These are phyloP conservation scores for Drosophila sechellia DNA, from an alignment of 1,140 invertebrate genomes.

Conservation along the genomic window DNA sequence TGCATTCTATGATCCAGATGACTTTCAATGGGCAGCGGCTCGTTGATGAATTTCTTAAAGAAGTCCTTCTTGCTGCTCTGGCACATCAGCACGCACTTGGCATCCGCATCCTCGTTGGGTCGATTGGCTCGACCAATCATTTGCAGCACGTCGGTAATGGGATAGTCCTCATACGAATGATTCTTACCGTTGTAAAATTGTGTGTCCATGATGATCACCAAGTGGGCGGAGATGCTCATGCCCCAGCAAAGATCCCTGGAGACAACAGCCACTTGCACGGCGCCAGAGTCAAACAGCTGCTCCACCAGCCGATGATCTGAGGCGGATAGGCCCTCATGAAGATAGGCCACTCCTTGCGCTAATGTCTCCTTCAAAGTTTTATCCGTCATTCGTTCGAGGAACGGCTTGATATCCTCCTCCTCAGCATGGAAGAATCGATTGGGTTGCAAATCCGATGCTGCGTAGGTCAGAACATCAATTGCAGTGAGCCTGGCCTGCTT, in stretches of 20 bases:
- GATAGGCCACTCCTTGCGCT: slow-evolving; percentile 97
- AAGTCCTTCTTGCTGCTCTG: slow-evolving; percentile 99
- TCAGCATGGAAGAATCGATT: slow-evolving; percentile 95
- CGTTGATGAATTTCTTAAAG: slow-evolving; percentile 99
- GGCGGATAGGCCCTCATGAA: slow-evolving; percentile 96
- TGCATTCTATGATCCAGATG: slow-evolving; percentile 98
- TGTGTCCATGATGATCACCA: slow-evolving; percentile 99
- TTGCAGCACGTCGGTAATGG: slow-evolving; percentile 98
- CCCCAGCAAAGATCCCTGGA: slow-evolving; percentile 97
- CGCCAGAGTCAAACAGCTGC: slow-evolving; percentile 96
- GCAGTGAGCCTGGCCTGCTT: slow-evolving; percentile 97
- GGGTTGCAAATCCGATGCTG: slow-evolving; percentile 93
- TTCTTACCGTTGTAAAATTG: slow-evolving; percentile 98
- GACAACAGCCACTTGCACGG: slow-evolving; percentile 96
- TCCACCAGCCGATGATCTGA: slow-evolving; percentile 95
- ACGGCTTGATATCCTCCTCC: slow-evolving; percentile 94
- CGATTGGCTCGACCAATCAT: slow-evolving; percentile 98
- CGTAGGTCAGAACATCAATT: slow-evolving; percentile 97
- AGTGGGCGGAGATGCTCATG: slow-evolving; percentile 93
- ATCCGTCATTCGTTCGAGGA: slow-evolving; percentile 94
- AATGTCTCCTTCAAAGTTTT: slow-evolving; percentile 95
- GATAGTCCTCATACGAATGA: slow-evolving; percentile 98
- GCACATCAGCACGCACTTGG: slow-evolving; percentile 98
- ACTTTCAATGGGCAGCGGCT: slow-evolving; percentile 98
- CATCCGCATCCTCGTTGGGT: slow-evolving; percentile 95